Evolutionary conservation across 2,113 vertebrate species (phyloP), one percentile per base, ranked within the genome.

Genomic region (Apteryx owenii): DNA sequence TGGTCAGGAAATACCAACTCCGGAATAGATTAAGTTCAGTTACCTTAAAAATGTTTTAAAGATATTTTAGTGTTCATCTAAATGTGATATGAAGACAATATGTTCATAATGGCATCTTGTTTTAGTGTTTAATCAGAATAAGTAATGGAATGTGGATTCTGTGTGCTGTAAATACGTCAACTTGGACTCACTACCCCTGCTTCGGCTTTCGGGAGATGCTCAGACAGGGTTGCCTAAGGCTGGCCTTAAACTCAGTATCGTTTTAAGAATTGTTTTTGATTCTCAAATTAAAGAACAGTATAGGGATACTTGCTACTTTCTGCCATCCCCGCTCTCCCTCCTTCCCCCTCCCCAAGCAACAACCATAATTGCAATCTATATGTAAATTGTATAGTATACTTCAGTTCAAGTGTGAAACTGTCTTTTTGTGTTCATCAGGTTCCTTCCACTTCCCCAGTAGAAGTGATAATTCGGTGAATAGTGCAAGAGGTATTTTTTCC

Each of bases 1-100:
- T 92, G 75, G 85, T 79, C 95, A 95, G 95, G 95, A 97, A 97
- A 97, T 97, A 86, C 91, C 89, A 93, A 38, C 38, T 81, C 69
- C 83, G 58, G 64, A 90, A 85, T 86, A 85, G 50, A 96, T 88
- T 1, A 1, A 79, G 85, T 89, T 94, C 72, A 81, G 33, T 97
- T 97, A 89, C 75, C 83, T 94, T 54, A 73, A 62, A 79, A 85
- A 80, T 80, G 70, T 80, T 71, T 79, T 80, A 64, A 84, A 93
- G 87, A 65, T 85, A 94, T 73, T 86, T 90, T 76, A 61, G 48
- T 89, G 82, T 94, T 83, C 40, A 10, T 92, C 51, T 95, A 73
- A 88, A 90, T 65, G 81, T 77, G 53, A 15, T 90, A 20, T 0
- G 0, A 89, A 91, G 48, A 69, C 66, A 69, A 79, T 89, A 54